phyloP scores from a whole-genome alignment of 2,113 vertebrate species.

The Danio rerio region GRCz12tu NC_133186.1:34096001-34096500 shows the following conservation, averaged over 20 bases:
- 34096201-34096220: constrained; percentile 1
- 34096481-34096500: constrained; percentile 91
- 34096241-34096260: constrained; percentile 28
- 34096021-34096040: neutral
- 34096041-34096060: neutral
- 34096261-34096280: neutral
- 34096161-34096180: neutral
- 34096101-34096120: too few relatives aligned
- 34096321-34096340: constrained; percentile 22
- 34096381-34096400: constrained; percentile 29
- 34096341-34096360: neutral
- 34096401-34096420: neutral
- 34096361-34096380: neutral
- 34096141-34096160: neutral
- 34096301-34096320: neutral
- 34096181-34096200: neutral
- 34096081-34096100: neutral
- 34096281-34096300: constrained; percentile 36
- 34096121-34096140: neutral
- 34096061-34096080: neutral
- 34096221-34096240: constrained; percentile 6
- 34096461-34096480: constrained; percentile 92
- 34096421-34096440: neutral
- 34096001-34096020: neutral
- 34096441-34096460: constrained; percentile 52